Evolutionary conservation across 2,797 vertebrate species (phyloP).

Genomic region (Pantherophis alleghaniensis): DNA sequence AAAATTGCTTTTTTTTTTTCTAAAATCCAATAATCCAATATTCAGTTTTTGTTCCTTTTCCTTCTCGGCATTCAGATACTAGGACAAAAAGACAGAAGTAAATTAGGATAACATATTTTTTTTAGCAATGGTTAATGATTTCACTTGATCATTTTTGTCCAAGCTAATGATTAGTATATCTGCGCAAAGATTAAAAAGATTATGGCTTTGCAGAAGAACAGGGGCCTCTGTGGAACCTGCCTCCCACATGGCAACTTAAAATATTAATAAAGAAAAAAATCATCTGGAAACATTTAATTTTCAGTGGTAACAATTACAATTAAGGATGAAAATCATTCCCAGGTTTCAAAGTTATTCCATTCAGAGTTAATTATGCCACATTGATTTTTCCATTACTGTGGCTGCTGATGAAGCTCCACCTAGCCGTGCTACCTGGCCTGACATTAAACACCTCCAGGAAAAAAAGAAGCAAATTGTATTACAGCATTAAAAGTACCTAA

Average conservation of each 20-base stretch:
- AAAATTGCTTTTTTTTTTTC: background rate
- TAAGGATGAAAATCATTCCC: background rate
- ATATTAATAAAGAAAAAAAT: background rate
- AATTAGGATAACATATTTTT: background rate
- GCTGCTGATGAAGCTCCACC: background rate
- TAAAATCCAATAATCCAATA: background rate
- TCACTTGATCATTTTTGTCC: background rate
- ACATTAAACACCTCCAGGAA: background rate
- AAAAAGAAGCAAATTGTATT: background rate
- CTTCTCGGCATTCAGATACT: background rate
- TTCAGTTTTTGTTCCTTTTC: background rate
- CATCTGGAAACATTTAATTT: background rate
- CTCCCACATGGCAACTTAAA: background rate
- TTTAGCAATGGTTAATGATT: background rate
- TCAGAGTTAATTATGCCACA: background rate
- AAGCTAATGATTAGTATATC: constrained; percentile 2
- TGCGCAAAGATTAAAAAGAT: background rate
- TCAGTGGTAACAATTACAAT: background rate
- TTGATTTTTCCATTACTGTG: constrained; percentile 16
- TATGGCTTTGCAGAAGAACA: constrained; percentile 6
- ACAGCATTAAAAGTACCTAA: background rate
- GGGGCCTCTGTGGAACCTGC: background rate
- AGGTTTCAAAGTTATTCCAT: constrained; percentile 15
- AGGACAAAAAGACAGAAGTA: background rate
- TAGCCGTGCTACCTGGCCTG: background rate